Percentiles rank a stretch among this genome's conserved stretches.
Evolutionary conservation across 2,797 vertebrate species (phyloP).

Genomic region (Sebastes minor): DNA sequence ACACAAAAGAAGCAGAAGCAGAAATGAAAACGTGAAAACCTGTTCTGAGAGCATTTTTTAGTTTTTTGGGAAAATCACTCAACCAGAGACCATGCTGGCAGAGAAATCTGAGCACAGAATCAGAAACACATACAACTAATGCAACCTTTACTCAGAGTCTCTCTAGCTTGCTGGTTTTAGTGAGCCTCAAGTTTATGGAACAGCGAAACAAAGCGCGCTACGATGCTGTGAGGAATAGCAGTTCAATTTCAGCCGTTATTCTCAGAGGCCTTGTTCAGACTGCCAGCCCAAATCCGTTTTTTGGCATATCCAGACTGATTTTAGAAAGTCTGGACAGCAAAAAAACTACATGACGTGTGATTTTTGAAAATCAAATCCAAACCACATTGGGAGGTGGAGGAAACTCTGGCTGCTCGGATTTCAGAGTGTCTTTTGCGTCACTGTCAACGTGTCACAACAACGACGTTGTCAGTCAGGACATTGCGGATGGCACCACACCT

Average conservation of each 20-base stretch:
- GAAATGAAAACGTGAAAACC: conserved; percentile 1
- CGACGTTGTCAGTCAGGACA: too few relatives aligned
- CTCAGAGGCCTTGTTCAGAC: background rate
- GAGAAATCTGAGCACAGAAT: background rate
- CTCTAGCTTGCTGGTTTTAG: background rate
- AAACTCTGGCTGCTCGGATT: too few relatives aligned
- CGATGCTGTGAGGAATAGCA: background rate
- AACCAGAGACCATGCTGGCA: background rate
- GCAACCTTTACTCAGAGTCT: background rate
- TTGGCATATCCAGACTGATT: background rate
- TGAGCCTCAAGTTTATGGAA: background rate
- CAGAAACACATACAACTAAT: background rate
- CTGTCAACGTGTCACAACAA: too few relatives aligned
- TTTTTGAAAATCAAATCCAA: too few relatives aligned
- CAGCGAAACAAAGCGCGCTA: background rate
- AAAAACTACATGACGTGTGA: background rate
- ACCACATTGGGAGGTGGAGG: too few relatives aligned
- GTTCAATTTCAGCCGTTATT: background rate
- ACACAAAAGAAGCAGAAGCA: conserved; percentile 5
- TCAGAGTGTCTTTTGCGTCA: too few relatives aligned
- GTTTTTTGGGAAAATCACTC: background rate
- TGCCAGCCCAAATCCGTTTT: background rate
- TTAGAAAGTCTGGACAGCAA: background rate
- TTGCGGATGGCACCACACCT: too few relatives aligned
- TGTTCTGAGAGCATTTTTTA: background rate